A percentile compares a stretch with the other conserved stretches of the same genome.
Evolutionary conservation across 1,140 invertebrate species (phyloP).

Genomic region (Hyphantria cunea): DNA sequence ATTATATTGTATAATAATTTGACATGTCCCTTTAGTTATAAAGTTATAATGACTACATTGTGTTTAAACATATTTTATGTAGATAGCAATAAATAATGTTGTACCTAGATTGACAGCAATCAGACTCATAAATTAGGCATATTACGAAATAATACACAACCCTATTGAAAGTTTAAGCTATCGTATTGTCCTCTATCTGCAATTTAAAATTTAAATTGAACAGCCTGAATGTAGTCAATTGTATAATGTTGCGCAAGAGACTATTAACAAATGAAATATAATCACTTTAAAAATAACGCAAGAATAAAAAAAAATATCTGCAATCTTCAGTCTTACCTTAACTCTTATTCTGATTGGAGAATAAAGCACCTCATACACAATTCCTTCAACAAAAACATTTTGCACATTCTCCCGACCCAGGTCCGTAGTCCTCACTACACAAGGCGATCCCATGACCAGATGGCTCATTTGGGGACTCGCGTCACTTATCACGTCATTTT

Average conservation of each 20-base stretch:
- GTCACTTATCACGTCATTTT: constrained; percentile 95
- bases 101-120: too few species aligned
- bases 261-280: not conserved
- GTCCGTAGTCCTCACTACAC: constrained; percentile 83
- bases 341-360: constrained; percentile 89
- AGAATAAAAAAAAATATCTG: too few species aligned
- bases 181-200: not conserved
- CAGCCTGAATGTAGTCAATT: not conserved
- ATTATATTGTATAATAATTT: too few species aligned
- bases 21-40: too few species aligned
- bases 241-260: not conserved
- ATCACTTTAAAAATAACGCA: not conserved
- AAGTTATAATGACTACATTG: too few species aligned
- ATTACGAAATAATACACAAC: not conserved
- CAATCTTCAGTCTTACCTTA: constrained; percentile 78
- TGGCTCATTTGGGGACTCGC: constrained; percentile 93
- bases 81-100: too few species aligned
- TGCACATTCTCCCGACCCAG: constrained; percentile 68
- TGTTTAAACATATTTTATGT: too few species aligned
- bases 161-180: not conserved
- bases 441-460: constrained; percentile 78
- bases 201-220: not conserved
- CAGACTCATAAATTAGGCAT: too few species aligned
- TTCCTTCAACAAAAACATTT: constrained; percentile 91
- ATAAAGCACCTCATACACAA: constrained; percentile 88